phyloP scores from a whole-genome alignment of 2,888 invertebrate genomes.

The Panopea generosa region DNA sequence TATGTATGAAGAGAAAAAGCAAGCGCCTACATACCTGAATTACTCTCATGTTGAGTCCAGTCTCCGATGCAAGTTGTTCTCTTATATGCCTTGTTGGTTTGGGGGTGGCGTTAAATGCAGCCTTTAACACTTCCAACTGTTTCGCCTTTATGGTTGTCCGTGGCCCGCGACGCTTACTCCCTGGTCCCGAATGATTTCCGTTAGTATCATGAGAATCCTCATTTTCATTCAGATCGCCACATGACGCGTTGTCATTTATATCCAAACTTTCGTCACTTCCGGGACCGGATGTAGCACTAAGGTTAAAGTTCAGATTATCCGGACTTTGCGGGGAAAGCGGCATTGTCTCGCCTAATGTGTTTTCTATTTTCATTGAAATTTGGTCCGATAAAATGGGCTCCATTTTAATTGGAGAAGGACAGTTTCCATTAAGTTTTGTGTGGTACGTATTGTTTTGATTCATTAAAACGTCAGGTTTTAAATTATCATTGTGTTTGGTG shows the following conservation, averaged over 20 bases:
- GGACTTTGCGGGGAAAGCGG: slow-evolving; percentile 56
- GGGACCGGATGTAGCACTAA: slow-evolving; percentile 56
- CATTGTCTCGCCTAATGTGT: slow-evolving; percentile 26
- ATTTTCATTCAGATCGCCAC: slow-evolving; percentile 61
- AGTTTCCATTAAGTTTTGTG: slow-evolving; percentile 40
- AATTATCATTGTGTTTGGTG: slow-evolving; percentile 20
- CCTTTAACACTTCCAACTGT: slow-evolving; percentile 99
- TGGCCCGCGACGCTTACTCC: slow-evolving; percentile 91
- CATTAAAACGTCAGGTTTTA: slow-evolving; percentile 37
- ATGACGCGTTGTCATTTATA: slow-evolving; percentile 61
- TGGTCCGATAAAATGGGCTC: slow-evolving; percentile 44
- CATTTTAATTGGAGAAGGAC: slow-evolving; percentile 56
- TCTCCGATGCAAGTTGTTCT: slow-evolving; percentile 99
- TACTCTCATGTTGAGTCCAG: slow-evolving; percentile 99
- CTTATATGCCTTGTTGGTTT: slow-evolving; percentile 99
- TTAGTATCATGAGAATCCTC: slow-evolving; percentile 86
- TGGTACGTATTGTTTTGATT: slow-evolving; percentile 25
- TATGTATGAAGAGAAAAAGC: too few species aligned
- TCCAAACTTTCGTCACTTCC: slow-evolving; percentile 64
- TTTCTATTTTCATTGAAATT: slow-evolving; percentile 52
- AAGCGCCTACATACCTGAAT: slow-evolving; percentile 93
- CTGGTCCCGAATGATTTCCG: slow-evolving; percentile 84
- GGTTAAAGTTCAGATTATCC: slow-evolving; percentile 53
- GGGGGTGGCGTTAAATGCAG: slow-evolving; percentile 99
- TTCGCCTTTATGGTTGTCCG: slow-evolving; percentile 99